Evolutionary conservation across 2,797 vertebrate genomes (phyloP).

Genomic region (Protonibea diacanthus): DNA sequence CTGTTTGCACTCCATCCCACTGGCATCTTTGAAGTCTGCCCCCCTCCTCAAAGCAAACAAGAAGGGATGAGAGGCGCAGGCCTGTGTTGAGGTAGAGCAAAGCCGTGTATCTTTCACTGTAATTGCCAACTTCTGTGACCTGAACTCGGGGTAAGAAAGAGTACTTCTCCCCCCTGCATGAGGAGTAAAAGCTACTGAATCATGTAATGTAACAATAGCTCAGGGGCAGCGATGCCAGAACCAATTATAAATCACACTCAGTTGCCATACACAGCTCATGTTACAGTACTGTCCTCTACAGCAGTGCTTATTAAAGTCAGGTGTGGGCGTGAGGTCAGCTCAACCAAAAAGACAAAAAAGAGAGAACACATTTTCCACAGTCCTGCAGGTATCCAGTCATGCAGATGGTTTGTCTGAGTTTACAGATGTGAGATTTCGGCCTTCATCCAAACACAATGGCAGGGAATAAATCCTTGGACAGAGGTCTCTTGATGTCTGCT

Average conservation of each 20-base stretch:
- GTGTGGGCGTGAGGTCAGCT: neutral
- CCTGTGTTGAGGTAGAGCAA: neutral
- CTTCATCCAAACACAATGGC: neutral
- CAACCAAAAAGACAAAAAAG: neutral
- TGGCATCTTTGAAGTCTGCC: slow-evolving; percentile 11
- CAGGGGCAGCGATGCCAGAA: slow-evolving; percentile 8
- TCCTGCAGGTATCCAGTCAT: neutral
- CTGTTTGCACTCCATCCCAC: slow-evolving; percentile 4
- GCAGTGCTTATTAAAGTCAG: neutral
- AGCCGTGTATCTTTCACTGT: slow-evolving; percentile 17
- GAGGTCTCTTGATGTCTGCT: neutral
- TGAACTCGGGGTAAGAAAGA: neutral
- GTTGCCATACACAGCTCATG: neutral
- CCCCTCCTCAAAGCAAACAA: slow-evolving; percentile 9
- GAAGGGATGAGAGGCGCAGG: neutral
- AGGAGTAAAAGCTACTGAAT: slow-evolving; percentile 30
- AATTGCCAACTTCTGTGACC: slow-evolving; percentile 36
- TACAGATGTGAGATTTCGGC: neutral
- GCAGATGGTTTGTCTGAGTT: neutral
- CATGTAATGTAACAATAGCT: slow-evolving; percentile 25
- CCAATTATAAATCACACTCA: slow-evolving; percentile 15
- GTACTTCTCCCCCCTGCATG: neutral
- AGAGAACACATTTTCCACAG: neutral
- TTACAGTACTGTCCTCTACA: neutral
- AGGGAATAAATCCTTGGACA: neutral